phyloP scores from a whole-genome alignment of 1,140 invertebrate genomes.

The Pogonomyrmex barbatus region DNA sequence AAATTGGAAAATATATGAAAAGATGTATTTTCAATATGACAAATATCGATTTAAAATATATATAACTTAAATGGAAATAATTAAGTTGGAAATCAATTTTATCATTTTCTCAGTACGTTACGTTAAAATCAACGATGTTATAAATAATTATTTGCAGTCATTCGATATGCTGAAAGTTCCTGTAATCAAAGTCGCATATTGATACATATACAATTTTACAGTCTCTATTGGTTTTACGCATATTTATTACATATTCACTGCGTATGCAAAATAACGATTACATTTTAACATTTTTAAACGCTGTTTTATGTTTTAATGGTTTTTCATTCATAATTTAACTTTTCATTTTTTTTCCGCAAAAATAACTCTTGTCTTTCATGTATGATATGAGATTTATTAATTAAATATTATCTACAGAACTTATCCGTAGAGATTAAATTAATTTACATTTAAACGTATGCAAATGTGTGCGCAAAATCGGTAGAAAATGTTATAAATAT shows the following conservation, averaged over 20 bases:
- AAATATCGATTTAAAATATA: not conserved
- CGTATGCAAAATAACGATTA: slow-evolving; percentile 19
- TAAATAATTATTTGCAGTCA: slow-evolving; percentile 18
- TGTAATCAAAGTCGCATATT: slow-evolving; percentile 12
- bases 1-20: not conserved
- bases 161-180: not conserved
- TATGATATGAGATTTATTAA: not conserved
- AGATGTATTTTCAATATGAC: not conserved
- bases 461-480: not conserved
- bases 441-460: slow-evolving; percentile 38
- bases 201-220: not conserved
- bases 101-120: not conserved
- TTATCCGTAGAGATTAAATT: not conserved
- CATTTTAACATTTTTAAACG: slow-evolving; percentile 5
- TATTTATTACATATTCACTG: slow-evolving; percentile 10
- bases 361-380: slow-evolving; percentile 6
- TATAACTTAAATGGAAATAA: slow-evolving; percentile 21
- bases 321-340: not conserved
- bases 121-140: slow-evolving; percentile 18
- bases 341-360: not conserved
- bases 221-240: not conserved
- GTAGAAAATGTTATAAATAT: slow-evolving; percentile 41
- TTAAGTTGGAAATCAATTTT: not conserved
- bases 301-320: not conserved
- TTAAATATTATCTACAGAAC: slow-evolving; percentile 16